These are phyloP conservation scores for Phocides pigmalion DNA, from an alignment of 1,140 invertebrate genomes.

Conservation along the genomic window DNA sequence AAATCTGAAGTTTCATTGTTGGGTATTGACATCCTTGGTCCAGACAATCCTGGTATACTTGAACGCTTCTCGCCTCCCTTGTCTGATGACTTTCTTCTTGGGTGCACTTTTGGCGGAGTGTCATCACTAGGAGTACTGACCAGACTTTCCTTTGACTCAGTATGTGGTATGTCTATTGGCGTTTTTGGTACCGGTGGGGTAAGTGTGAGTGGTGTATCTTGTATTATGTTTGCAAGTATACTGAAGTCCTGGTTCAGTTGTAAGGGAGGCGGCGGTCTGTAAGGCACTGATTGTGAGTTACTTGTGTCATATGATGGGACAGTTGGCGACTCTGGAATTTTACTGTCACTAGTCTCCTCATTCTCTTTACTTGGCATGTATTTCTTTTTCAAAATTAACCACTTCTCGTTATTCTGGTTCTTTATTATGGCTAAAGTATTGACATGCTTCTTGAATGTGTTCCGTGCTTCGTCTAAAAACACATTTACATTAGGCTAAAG, in stretches of 20 bases:
- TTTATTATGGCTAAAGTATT: constrained; percentile 94
- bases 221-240: constrained; percentile 61
- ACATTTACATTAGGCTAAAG: constrained; percentile 3
- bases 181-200: constrained; percentile 35
- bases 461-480: constrained; percentile 91
- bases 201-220: constrained; percentile 43
- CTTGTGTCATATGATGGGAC: constrained; percentile 38
- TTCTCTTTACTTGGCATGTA: constrained; percentile 76
- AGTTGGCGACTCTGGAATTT: constrained; percentile 59
- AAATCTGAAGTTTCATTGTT: constrained; percentile 45
- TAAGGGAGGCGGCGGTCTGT: constrained; percentile 87
- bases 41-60: constrained; percentile 40
- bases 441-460: constrained; percentile 95
- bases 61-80: constrained; percentile 59
- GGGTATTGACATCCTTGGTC: constrained; percentile 47
- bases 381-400: constrained; percentile 91
- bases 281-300: constrained; percentile 83
- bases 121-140: constrained; percentile 48
- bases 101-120: constrained; percentile 67
- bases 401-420: constrained; percentile 92
- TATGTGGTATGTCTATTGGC: constrained; percentile 31
- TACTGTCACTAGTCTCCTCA: constrained; percentile 51
- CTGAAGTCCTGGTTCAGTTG: constrained; percentile 74
- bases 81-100: constrained; percentile 62
- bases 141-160: constrained; percentile 60